A percentile compares a stretch with the other conserved stretches of the same genome.
Conservation (phyloP, 2,797 vertebrate genomes). For the Smutsia gigantea region DNA sequence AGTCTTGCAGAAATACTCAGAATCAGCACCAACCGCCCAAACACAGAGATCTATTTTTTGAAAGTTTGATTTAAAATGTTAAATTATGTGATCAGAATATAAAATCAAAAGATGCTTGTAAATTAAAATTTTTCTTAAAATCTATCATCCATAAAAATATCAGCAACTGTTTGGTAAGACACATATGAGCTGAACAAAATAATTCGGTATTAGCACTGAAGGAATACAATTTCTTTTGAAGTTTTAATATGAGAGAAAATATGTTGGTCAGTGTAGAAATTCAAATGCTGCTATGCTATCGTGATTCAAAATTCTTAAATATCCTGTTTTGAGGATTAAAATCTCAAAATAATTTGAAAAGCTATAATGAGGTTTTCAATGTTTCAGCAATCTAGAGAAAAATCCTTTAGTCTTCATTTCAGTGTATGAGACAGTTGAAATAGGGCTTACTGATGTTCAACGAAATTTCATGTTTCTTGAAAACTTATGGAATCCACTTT, state of each 20-base stretch:
- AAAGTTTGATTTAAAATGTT: neutral
- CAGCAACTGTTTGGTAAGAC: no score
- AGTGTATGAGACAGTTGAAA: neutral
- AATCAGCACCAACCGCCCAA: rapidly evolving
- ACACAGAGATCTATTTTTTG: neutral
- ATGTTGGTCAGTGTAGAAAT: neutral
- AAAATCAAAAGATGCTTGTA: neutral
- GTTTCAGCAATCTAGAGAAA: neutral
- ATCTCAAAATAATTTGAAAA: neutral
- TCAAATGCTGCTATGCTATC: neutral
- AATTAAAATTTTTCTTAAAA: neutral
- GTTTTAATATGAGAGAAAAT: neutral
- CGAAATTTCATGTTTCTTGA: neutral
- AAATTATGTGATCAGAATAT: neutral
- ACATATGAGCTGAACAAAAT: neutral
- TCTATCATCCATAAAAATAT: neutral
- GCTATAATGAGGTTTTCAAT: neutral
- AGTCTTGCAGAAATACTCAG: neutral
- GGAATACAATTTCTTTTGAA: neutral
- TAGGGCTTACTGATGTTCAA: neutral
- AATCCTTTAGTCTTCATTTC: neutral
- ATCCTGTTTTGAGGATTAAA: neutral
- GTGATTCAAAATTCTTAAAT: neutral
- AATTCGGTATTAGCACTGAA: neutral
- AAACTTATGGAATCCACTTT: neutral